Percentiles rank a stretch among this genome's conserved stretches.
Conservation (phyloP, 2,797 vertebrate species). For the Threskiornis aethiopicus region DNA sequence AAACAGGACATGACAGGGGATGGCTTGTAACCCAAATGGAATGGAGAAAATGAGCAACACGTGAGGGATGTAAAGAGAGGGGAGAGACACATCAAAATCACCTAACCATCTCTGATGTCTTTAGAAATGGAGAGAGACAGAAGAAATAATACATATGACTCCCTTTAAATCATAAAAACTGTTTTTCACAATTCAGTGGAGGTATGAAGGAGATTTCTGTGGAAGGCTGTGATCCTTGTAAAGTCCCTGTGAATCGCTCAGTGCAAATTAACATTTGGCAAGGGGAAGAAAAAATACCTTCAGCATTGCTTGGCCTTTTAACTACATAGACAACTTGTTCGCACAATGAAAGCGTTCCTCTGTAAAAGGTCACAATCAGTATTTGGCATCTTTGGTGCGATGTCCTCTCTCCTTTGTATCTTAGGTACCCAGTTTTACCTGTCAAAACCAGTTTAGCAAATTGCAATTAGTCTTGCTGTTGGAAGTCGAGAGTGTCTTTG, state of each 20-base stretch:
- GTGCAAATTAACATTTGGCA: slow-evolving; percentile 31
- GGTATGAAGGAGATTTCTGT: slow-evolving; percentile 22
- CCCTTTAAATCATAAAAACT: slow-evolving; percentile 20
- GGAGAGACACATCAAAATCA: slow-evolving; percentile 29
- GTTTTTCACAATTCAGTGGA: slow-evolving; percentile 7
- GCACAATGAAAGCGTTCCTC: not conserved
- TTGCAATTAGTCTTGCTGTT: not conserved
- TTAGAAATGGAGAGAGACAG: slow-evolving; percentile 19
- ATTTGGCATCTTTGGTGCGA: not conserved
- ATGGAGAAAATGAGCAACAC: slow-evolving; percentile 54
- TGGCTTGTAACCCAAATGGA: slow-evolving; percentile 53
- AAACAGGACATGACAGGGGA: slow-evolving; percentile 27
- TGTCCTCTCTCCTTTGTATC: not conserved
- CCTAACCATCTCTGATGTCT: slow-evolving; percentile 54
- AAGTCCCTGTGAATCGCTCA: not conserved
- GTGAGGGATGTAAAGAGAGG: slow-evolving; percentile 45
- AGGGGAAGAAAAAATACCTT: not conserved
- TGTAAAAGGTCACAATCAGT: slow-evolving; percentile 37
- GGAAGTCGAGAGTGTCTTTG: not conserved
- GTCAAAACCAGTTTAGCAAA: not conserved
- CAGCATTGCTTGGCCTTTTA: slow-evolving; percentile 40
- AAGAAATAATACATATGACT: slow-evolving; percentile 26
- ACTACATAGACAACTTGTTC: not conserved
- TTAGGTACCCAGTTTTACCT: not conserved
- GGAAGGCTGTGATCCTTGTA: slow-evolving; percentile 29